Percentiles rank a stretch among this genome's conserved stretches.
Evolutionary conservation across 2,113 vertebrate genomes (phyloP).

Genomic region (Melierax canorus): DNA sequence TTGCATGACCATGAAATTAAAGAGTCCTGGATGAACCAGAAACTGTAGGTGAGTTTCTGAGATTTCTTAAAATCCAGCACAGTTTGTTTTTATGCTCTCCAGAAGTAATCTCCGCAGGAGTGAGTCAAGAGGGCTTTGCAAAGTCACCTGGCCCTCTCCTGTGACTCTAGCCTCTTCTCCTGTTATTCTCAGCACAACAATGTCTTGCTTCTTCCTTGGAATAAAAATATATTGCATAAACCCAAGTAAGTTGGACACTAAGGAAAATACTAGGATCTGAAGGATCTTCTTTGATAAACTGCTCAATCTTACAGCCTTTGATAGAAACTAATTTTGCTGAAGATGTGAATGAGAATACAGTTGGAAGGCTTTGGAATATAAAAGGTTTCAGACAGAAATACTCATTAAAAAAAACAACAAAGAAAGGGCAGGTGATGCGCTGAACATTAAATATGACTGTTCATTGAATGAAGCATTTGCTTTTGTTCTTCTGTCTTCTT

Average conservation of each 20-base stretch:
- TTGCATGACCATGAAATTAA: neutral
- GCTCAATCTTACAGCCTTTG: neutral
- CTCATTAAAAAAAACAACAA: neutral
- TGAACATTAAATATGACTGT: neutral
- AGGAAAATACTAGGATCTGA: neutral
- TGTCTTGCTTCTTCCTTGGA: neutral
- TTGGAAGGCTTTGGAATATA: neutral
- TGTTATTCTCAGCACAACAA: neutral
- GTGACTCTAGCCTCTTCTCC: neutral
- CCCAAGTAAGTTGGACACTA: neutral
- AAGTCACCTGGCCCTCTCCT: neutral
- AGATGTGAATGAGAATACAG: neutral
- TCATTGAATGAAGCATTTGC: neutral
- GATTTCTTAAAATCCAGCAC: neutral
- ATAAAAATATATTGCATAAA: neutral
- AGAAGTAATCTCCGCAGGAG: neutral
- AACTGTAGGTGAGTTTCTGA: neutral
- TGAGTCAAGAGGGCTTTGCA: neutral
- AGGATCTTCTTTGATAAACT: neutral
- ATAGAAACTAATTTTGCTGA: neutral
- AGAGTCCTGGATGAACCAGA: neutral
- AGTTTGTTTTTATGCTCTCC: neutral
- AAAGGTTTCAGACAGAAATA: neutral
- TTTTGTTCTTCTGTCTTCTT: neutral
- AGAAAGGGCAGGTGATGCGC: neutral